These are phyloP conservation scores for Meriones psammophilus DNA, from an alignment of 2,797 vertebrate species.

Conservation along the genomic window DNA sequence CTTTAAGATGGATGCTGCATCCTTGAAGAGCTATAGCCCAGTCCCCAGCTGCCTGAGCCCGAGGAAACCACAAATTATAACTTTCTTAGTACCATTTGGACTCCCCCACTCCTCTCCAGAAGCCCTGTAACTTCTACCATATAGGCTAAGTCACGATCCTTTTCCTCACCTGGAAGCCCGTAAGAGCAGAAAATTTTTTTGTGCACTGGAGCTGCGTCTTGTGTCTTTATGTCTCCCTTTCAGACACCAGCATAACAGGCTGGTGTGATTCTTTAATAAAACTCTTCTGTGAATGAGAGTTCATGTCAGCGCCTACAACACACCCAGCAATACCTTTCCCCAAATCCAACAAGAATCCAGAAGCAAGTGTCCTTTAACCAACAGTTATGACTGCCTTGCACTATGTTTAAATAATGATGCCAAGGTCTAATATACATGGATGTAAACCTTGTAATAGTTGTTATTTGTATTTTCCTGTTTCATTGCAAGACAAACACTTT, in stretches of 20 bases:
- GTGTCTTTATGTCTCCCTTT: neutral
- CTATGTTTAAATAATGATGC: constrained; percentile 11
- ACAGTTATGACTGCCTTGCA: neutral
- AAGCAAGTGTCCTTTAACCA: neutral
- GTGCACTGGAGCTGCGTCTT: neutral
- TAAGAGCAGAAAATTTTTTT: neutral
- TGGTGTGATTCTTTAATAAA: neutral
- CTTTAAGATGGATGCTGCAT: neutral
- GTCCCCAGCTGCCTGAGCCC: neutral
- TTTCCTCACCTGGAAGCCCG: neutral
- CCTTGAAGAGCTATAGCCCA: neutral
- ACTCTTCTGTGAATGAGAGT: neutral
- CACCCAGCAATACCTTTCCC: neutral
- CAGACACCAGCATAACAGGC: neutral
- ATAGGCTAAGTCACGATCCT: neutral
- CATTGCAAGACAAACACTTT: constrained; percentile 22
- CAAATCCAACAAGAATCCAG: neutral
- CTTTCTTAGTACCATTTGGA: neutral
- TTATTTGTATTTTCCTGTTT: constrained; percentile 39
- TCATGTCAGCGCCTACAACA: neutral
- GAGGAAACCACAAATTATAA: neutral
- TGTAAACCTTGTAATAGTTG: neutral
- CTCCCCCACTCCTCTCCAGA: neutral
- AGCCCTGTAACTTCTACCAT: neutral
- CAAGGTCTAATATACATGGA: neutral